Evolutionary conservation across 1,140 invertebrate genomes (phyloP).

Genomic region (Zaprionus kolodkinae): DNA sequence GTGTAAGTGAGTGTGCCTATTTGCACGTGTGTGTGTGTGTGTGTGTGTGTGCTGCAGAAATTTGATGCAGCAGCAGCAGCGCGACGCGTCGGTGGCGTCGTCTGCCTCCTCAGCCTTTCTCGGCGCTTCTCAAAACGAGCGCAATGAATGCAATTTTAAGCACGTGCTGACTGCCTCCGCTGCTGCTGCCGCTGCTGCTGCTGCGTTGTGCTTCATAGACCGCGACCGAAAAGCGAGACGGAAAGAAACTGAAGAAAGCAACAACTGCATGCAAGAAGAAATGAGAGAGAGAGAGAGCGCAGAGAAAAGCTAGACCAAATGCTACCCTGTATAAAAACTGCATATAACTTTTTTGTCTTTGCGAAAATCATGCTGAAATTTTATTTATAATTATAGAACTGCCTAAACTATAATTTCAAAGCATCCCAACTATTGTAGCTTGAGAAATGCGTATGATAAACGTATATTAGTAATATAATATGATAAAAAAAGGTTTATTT

Average conservation of each 20-base stretch:
- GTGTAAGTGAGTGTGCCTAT: neutral
- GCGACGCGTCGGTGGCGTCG: too few species aligned
- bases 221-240: slow-evolving; percentile 54
- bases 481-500: neutral
- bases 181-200: neutral
- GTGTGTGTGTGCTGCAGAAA: slow-evolving; percentile 40
- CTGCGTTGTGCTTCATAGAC: slow-evolving; percentile 64
- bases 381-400: neutral
- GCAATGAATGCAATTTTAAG: slow-evolving; percentile 74
- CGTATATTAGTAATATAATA: neutral
- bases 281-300: neutral
- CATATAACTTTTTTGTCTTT: neutral
- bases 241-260: slow-evolving; percentile 24
- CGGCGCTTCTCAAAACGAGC: slow-evolving; percentile 31
- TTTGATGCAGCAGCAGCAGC: slow-evolving; percentile 30
- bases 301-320: neutral
- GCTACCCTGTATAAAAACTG: neutral
- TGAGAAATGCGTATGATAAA: neutral
- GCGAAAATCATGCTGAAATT: neutral
- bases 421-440: neutral
- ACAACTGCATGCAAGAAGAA: neutral
- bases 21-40: neutral
- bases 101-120: slow-evolving; percentile 2
- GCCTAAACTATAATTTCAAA: too few species aligned
- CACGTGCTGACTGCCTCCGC: slow-evolving; percentile 59